Conservation (phyloP, 1,140 invertebrate species). For the Armadillidium nasatum region DNA sequence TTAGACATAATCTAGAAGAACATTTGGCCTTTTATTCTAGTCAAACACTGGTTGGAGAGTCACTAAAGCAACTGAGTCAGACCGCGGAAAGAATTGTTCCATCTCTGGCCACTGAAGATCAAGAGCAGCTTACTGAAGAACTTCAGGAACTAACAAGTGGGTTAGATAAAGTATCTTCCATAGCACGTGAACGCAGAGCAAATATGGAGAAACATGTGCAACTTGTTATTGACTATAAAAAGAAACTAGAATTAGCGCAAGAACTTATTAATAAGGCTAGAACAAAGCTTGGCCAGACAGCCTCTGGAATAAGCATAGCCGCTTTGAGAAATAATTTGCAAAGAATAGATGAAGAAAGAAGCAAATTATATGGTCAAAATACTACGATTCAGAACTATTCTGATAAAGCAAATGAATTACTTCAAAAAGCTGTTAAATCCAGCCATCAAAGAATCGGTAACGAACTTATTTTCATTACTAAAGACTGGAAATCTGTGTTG, state of each 20-base stretch:
- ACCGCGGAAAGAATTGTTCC: slow-evolving; percentile 81
- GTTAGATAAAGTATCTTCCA: slow-evolving; percentile 48
- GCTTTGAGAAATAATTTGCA: slow-evolving; percentile 65
- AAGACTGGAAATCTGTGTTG: slow-evolving; percentile 69
- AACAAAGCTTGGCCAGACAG: slow-evolving; percentile 68
- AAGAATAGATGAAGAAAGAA: slow-evolving; percentile 41
- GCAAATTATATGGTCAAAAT: slow-evolving; percentile 37
- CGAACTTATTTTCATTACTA: slow-evolving; percentile 60
- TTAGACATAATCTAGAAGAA: slow-evolving; percentile 73
- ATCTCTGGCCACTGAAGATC: slow-evolving; percentile 65
- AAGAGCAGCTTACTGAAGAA: slow-evolving; percentile 72
- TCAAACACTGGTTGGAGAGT: slow-evolving; percentile 68
- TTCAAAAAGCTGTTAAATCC: slow-evolving; percentile 31
- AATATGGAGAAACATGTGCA: slow-evolving; percentile 37
- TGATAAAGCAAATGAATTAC: slow-evolving; percentile 39
- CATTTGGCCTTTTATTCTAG: slow-evolving; percentile 79
- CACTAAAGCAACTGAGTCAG: slow-evolving; percentile 75
- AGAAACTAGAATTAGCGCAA: slow-evolving; percentile 68
- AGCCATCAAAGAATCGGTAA: slow-evolving; percentile 61
- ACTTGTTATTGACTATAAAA: slow-evolving; percentile 59
- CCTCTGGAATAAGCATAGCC: slow-evolving; percentile 64
- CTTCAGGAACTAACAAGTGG: slow-evolving; percentile 47
- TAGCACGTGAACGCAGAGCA: slow-evolving; percentile 35
- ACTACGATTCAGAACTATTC: slow-evolving; percentile 38
- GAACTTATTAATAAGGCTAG: slow-evolving; percentile 65